phyloP scores from a whole-genome alignment of 2,888 invertebrate species.

The Limnephilus marmoratus region DNA sequence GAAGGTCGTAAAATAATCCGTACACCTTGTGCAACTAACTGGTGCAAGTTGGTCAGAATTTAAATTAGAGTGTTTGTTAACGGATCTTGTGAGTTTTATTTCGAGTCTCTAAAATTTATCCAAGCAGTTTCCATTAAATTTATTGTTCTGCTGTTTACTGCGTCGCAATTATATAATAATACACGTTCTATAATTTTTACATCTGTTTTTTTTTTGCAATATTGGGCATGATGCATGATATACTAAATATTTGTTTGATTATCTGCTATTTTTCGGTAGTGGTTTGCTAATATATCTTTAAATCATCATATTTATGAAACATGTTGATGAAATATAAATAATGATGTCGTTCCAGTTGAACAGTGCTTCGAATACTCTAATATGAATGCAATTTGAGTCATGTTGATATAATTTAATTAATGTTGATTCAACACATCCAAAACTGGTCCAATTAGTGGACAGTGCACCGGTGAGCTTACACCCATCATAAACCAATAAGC shows the following conservation, averaged over 20 bases:
- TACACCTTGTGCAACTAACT: constrained; percentile 47
- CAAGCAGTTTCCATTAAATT: not conserved
- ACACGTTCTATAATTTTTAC: no score
- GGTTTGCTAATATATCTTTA: not conserved
- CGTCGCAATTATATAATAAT: no score
- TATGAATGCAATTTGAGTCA: not conserved
- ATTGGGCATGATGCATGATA: not conserved
- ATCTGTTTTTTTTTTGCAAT: not conserved
- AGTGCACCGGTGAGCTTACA: not conserved
- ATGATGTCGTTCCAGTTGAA: not conserved
- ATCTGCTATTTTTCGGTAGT: not conserved
- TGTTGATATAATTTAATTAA: not conserved
- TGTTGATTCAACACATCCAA: not conserved
- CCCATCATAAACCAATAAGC: constrained; percentile 1
- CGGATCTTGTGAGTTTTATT: not conserved
- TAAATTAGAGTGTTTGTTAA: constrained; percentile 3
- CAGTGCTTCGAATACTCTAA: not conserved
- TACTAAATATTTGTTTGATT: not conserved
- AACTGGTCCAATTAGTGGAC: not conserved
- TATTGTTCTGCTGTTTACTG: no score
- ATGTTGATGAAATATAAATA: not conserved
- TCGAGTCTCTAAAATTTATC: not conserved
- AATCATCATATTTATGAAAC: not conserved
- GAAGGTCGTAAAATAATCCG: constrained; percentile 63
- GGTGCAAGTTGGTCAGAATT: not conserved